Conservation (phyloP, 30 jellyfish, hydroid and myxozoan species). For the Turritopsis dohrnii region DNA sequence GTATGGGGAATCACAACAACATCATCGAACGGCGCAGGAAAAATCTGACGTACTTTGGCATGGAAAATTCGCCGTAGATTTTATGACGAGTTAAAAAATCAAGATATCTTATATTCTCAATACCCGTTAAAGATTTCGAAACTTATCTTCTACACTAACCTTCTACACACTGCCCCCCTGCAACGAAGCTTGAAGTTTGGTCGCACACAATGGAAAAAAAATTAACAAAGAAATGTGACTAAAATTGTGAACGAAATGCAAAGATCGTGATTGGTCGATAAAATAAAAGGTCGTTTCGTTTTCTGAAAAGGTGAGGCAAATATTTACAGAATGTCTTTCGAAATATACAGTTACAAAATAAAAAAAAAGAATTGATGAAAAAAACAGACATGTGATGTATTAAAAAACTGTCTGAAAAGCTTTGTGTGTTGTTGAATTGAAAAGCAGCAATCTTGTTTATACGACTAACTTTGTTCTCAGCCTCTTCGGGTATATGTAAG, state of each 20-base stretch:
- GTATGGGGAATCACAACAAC: background rate
- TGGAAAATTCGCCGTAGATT: background rate
- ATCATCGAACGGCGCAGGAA: background rate
- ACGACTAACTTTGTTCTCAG: background rate
- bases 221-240: background rate
- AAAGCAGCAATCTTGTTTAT: background rate
- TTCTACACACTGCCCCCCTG: background rate
- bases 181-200: background rate
- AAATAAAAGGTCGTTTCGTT: background rate
- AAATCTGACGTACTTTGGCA: background rate
- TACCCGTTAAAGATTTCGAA: background rate
- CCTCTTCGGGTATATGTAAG: too few species aligned
- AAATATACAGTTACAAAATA: background rate
- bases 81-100: background rate
- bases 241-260: background rate
- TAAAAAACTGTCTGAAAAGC: background rate
- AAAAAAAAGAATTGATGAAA: background rate
- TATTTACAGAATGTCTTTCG: background rate
- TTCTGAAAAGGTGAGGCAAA: background rate
- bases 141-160: background rate
- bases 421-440: background rate
- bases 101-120: background rate
- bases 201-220: background rate
- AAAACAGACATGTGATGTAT: background rate
- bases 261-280: background rate